phyloP scores from a whole-genome alignment of 2,888 invertebrate species.

The Synanthedon andrenaeformis region DNA sequence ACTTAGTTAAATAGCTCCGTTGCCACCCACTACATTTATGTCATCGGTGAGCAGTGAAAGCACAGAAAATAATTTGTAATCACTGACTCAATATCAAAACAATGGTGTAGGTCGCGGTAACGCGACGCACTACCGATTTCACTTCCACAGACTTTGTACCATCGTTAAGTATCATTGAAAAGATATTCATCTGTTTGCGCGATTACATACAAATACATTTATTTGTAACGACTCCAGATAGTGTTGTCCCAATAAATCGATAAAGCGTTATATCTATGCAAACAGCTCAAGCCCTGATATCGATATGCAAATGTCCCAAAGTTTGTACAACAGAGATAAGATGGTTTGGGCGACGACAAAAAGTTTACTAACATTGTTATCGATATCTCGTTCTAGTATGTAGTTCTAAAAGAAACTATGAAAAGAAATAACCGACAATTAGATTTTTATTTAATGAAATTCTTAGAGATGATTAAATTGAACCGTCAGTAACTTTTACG shows the following conservation, averaged over 20 bases:
- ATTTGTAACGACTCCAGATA: not conserved
- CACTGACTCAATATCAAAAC: conserved; percentile 17
- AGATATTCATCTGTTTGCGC: too few species aligned
- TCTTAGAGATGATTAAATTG: too few species aligned
- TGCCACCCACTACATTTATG: not conserved
- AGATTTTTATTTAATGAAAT: too few species aligned
- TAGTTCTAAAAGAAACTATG: too few species aligned
- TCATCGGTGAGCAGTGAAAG: not conserved
- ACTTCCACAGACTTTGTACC: conserved; percentile 3
- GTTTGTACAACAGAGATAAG: not conserved
- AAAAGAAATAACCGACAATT: too few species aligned
- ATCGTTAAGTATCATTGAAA: not conserved
- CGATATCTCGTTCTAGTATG: too few species aligned
- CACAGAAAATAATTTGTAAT: not conserved
- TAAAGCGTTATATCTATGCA: not conserved
- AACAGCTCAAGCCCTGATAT: conserved; percentile 10
- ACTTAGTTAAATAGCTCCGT: too few species aligned
- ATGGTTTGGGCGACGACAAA: not conserved
- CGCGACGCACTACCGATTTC: conserved; percentile 10
- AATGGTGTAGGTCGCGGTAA: conserved; percentile 16
- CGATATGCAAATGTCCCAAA: conserved; percentile 19
- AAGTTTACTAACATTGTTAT: not conserved
- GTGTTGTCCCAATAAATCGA: not conserved
- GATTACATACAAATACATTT: not conserved
- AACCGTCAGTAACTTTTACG: too few species aligned